Evolutionary conservation across 1,140 invertebrate genomes (phyloP).

Genomic region (Rhyzopertha dominica): DNA sequence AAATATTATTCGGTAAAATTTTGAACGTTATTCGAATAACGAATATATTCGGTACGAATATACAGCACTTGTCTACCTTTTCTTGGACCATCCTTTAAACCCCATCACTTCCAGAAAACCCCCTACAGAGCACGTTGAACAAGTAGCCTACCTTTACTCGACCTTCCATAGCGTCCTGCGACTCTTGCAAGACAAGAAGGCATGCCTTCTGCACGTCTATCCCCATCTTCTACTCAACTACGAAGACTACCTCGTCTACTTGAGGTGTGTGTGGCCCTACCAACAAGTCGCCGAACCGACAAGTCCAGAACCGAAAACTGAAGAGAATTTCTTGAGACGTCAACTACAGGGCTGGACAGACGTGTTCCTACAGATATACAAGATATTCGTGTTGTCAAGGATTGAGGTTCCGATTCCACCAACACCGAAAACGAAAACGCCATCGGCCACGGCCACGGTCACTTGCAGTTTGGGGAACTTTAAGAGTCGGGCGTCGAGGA

Average conservation of each 20-base stretch:
- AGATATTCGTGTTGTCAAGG: slow-evolving; percentile 32
- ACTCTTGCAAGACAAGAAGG: slow-evolving; percentile 33
- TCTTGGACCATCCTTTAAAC: too few relatives aligned
- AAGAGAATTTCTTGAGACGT: slow-evolving; percentile 25
- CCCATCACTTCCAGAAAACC: too few relatives aligned
- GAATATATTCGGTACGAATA: too few relatives aligned
- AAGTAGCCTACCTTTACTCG: slow-evolving; percentile 9
- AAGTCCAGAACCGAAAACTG: not conserved
- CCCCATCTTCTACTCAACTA: slow-evolving; percentile 40
- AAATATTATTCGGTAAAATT: too few relatives aligned
- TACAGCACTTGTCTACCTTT: too few relatives aligned
- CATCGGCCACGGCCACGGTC: not conserved
- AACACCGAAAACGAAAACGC: not conserved
- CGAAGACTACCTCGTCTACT: slow-evolving; percentile 32
- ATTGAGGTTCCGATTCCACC: slow-evolving; percentile 2
- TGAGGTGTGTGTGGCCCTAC: slow-evolving; percentile 8
- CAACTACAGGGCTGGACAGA: slow-evolving; percentile 44
- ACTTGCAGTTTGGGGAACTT: not conserved
- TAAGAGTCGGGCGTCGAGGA: not conserved
- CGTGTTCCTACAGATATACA: slow-evolving; percentile 43
- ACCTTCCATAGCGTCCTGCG: slow-evolving; percentile 29
- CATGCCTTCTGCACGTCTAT: slow-evolving; percentile 33
- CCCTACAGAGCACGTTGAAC: not conserved
- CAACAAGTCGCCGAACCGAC: not conserved
- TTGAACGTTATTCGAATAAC: too few relatives aligned